Percentiles rank a stretch among this genome's conserved stretches.
Evolutionary conservation across 2,888 invertebrate species (phyloP).

Genomic region (Netelia virgata): DNA sequence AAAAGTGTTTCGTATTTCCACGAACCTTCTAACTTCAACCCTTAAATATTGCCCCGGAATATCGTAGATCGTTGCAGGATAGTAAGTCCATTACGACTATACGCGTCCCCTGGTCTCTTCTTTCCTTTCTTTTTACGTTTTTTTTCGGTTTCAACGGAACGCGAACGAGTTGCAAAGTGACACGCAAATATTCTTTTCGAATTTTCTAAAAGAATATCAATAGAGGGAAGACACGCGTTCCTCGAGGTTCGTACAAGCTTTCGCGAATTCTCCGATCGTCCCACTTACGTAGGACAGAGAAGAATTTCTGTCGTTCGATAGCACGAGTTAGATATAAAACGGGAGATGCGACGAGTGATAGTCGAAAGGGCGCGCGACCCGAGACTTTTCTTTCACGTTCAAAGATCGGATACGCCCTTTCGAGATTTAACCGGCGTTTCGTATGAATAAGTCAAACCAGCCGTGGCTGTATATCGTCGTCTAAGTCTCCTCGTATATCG

Average conservation of each 20-base stretch:
- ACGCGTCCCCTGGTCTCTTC: too few species aligned
- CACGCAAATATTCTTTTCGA: neutral
- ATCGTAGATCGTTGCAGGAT: neutral
- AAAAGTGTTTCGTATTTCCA: conserved; percentile 28
- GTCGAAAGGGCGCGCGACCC: neutral
- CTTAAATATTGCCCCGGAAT: conserved; percentile 66
- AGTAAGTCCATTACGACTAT: too few species aligned
- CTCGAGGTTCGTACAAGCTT: neutral
- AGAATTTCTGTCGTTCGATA: conserved; percentile 20
- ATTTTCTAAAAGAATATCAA: neutral
- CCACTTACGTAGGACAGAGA: conserved; percentile 6
- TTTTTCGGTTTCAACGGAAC: too few species aligned
- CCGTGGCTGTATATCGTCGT: conserved; percentile 72
- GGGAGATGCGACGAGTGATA: neutral
- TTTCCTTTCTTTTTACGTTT: too few species aligned
- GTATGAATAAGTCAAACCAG: neutral
- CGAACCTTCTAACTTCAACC: conserved; percentile 73
- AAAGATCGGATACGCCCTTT: neutral
- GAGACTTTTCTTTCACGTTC: neutral
- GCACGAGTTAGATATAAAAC: neutral
- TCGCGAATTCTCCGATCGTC: neutral
- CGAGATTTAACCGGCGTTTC: neutral
- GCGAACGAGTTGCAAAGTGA: neutral
- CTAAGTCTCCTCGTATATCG: conserved; percentile 80
- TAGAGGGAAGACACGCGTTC: neutral